These are phyloP conservation scores for Istiophorus platypterus DNA, from an alignment of 2,113 vertebrate species.

Conservation along the genomic window DNA sequence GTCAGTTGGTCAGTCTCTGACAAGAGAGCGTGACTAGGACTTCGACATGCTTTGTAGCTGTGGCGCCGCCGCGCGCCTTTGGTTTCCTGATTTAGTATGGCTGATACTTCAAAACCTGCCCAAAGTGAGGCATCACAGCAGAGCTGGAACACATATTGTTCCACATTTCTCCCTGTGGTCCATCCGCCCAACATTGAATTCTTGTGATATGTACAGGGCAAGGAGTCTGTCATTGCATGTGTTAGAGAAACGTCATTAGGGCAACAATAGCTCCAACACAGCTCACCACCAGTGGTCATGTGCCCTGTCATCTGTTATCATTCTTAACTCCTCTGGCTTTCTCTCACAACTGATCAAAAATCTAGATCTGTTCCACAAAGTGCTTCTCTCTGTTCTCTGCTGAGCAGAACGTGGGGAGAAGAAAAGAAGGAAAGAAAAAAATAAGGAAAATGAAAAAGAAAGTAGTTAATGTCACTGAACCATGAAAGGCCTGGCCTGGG, in stretches of 20 bases:
- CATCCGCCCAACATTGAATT: constrained; percentile 19
- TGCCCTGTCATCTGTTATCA: constrained; percentile 45
- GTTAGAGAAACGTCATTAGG: constrained; percentile 38
- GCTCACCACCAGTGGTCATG: constrained; percentile 10
- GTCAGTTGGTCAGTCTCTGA: constrained; percentile 20
- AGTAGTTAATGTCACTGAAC: constrained; percentile 85
- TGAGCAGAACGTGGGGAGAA: constrained; percentile 48
- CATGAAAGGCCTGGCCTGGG: constrained; percentile 86
- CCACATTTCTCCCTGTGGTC: constrained; percentile 44
- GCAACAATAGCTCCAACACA: constrained; percentile 26
- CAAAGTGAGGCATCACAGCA: constrained; percentile 42
- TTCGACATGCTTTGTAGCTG: constrained; percentile 33
- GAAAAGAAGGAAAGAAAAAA: constrained; percentile 48
- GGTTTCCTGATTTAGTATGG: constrained; percentile 47
- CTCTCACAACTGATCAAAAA: constrained; percentile 60
- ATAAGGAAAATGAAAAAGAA: constrained; percentile 72
- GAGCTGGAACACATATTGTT: constrained; percentile 18
- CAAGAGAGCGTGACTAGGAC: constrained; percentile 32
- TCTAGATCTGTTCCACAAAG: constrained; percentile 59
- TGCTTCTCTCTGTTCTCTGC: constrained; percentile 63
- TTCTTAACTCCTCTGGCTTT: constrained; percentile 31
- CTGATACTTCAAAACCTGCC: constrained; percentile 40
- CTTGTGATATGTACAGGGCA: constrained; percentile 41
- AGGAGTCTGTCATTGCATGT: constrained; percentile 30
- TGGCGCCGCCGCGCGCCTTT: constrained; percentile 43